A percentile compares a stretch with the other conserved stretches of the same genome.
These are phyloP conservation scores for Phalacrocorax aristotelis DNA, from an alignment of 2,113 vertebrate genomes.

Conservation along the genomic window DNA sequence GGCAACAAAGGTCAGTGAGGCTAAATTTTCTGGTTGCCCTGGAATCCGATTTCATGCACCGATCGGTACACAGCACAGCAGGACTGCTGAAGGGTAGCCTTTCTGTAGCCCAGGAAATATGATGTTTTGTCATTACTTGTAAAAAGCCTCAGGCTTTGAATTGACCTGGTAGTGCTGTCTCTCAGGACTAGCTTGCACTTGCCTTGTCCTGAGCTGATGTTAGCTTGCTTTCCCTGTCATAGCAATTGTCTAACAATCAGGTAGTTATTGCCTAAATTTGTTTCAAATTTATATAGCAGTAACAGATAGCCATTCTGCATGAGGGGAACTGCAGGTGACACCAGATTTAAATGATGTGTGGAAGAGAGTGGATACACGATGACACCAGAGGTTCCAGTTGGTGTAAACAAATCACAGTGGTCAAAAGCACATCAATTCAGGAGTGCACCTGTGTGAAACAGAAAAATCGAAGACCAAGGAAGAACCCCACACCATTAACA, in stretches of 20 bases:
- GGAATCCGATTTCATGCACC: not conserved
- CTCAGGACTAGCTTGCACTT: not conserved
- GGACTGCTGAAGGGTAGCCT: not conserved
- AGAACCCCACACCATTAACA: not conserved
- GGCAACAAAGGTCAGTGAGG: not conserved
- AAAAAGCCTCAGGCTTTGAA: constrained; percentile 3
- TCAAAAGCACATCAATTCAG: not conserved
- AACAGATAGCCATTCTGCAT: not conserved
- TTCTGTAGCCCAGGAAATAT: not conserved
- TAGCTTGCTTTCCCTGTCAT: not conserved
- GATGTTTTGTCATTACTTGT: not conserved
- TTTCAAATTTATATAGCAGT: not conserved
- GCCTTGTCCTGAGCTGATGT: not conserved
- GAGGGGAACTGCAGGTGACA: not conserved
- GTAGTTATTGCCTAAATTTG: not conserved
- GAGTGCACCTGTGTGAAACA: not conserved
- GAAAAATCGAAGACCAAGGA: not conserved
- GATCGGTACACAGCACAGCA: not conserved
- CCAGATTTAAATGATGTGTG: not conserved
- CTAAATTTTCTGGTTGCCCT: not conserved
- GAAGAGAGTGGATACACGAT: too few relatives aligned
- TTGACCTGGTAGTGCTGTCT: not conserved
- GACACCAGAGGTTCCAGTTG: not conserved
- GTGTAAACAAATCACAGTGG: not conserved
- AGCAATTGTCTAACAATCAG: not conserved